A percentile compares a stretch with the other conserved stretches of the same genome.
These are phyloP conservation scores for Ligdia adustata DNA, from an alignment of 2,888 invertebrate genomes.

Conservation along the genomic window DNA sequence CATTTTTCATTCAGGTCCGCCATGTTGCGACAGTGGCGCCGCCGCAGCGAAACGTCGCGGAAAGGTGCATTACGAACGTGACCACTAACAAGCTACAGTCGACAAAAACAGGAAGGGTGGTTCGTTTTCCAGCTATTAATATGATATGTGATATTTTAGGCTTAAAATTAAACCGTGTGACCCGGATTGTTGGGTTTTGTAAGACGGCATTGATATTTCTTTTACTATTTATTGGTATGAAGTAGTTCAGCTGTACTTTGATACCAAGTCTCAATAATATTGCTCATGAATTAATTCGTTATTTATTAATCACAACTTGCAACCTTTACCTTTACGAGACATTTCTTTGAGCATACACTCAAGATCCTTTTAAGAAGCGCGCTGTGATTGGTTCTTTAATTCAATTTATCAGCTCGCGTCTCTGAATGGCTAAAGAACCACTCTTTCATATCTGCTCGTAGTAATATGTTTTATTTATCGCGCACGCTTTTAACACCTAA, in stretches of 20 bases:
- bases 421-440: conserved; percentile 23
- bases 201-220: too few species aligned
- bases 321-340: too few species aligned
- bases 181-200: too few species aligned
- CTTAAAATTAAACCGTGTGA: not conserved
- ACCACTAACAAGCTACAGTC: conserved; percentile 18
- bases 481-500: conserved; percentile 26
- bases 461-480: conserved; percentile 43
- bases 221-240: too few species aligned
- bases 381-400: conserved; percentile 55
- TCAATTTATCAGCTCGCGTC: conserved; percentile 44
- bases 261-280: too few species aligned
- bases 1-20: conserved; percentile 73
- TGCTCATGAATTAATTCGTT: too few species aligned
- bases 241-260: too few species aligned
- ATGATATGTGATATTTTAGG: not conserved
- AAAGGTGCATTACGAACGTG: conserved; percentile 29
- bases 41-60: conserved; percentile 35
- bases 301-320: too few species aligned
- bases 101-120: too few species aligned
- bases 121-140: too few species aligned
- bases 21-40: conserved; percentile 62
- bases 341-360: conserved; percentile 10
- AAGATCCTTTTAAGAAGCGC: conserved; percentile 24
- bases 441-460: conserved; percentile 36